Conservation (phyloP, 2,888 invertebrate species). For the Pristionchus arcanus region DNA sequence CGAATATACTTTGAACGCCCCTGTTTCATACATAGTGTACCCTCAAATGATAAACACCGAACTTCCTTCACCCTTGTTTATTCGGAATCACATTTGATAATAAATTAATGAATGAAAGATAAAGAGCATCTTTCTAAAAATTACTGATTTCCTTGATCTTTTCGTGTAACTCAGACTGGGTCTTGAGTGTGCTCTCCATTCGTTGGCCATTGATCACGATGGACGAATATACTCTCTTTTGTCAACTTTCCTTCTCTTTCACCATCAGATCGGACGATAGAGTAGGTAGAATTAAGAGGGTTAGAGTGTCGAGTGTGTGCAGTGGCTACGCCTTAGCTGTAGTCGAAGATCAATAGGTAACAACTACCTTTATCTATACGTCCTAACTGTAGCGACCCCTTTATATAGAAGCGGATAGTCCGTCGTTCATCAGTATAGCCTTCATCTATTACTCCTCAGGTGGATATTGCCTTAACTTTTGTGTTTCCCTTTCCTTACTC, state of each 20-base stretch:
- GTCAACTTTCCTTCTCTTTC: background rate
- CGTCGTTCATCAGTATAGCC: background rate
- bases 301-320: background rate
- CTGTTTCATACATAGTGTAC: no score
- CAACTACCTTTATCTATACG: conserved; percentile 9
- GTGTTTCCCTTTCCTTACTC: background rate
- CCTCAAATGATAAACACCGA: no score
- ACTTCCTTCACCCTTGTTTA: no score
- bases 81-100: no score
- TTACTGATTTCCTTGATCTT: background rate
- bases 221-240: background rate
- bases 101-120: no score
- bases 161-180: background rate
- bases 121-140: background rate
- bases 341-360: background rate
- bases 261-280: background rate
- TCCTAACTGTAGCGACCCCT: conserved; percentile 24
- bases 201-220: background rate
- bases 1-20: no score
- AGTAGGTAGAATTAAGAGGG: background rate
- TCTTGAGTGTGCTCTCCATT: conserved; percentile 5
- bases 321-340: background rate
- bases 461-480: no score
- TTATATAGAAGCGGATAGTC: background rate
- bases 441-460: background rate